phyloP scores from a whole-genome alignment of 2,888 invertebrate species.

The Epistrophe grossulariae region DNA sequence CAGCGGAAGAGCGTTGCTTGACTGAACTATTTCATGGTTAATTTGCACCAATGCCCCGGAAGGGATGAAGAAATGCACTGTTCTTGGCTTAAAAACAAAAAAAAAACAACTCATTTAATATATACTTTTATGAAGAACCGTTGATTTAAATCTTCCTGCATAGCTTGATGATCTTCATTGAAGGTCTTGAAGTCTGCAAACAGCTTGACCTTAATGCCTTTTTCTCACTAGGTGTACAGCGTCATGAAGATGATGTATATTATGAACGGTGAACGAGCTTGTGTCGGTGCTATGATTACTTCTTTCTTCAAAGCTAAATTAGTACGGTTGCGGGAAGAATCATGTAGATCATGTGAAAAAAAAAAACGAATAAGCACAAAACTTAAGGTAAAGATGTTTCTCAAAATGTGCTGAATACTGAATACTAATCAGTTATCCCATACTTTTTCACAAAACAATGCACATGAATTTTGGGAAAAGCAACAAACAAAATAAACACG shows the following conservation, averaged over 20 bases:
- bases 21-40: constrained; percentile 67
- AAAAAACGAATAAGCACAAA: constrained; percentile 19
- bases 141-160: constrained; percentile 42
- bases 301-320: constrained; percentile 13
- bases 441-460: constrained; percentile 4
- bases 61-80: constrained; percentile 42
- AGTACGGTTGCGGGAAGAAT: constrained; percentile 22
- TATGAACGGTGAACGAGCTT: not conserved
- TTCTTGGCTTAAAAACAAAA: constrained; percentile 1
- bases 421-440: constrained; percentile 49
- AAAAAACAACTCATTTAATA: not conserved
- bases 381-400: constrained; percentile 1
- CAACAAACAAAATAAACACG: constrained; percentile 32
- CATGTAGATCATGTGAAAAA: constrained; percentile 32
- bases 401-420: constrained; percentile 49
- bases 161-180: constrained; percentile 30
- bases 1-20: constrained; percentile 37
- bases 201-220: constrained; percentile 49
- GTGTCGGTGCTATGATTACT: not conserved
- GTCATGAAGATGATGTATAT: not conserved
- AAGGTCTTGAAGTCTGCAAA: constrained; percentile 32
- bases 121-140: not conserved
- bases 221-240: constrained; percentile 13
- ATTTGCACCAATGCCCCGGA: constrained; percentile 62
- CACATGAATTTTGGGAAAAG: constrained; percentile 31